Evolutionary conservation across 2,113 vertebrate genomes (phyloP), one percentile per base, ranked within the genome.

Genomic region (Collichthys lucidus): DNA sequence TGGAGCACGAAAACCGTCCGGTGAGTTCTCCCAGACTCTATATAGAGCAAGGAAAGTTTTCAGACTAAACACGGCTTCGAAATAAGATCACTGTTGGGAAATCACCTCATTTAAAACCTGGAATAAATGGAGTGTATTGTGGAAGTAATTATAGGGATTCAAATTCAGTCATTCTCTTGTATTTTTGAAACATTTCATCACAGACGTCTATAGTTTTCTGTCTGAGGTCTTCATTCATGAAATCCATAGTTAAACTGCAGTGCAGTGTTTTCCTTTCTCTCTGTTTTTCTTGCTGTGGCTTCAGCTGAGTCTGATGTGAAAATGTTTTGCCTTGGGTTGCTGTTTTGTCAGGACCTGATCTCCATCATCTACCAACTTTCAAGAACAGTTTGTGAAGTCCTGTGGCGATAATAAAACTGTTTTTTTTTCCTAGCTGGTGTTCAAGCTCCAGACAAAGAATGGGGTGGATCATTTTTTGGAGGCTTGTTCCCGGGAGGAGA

Each of bases 1-100:
- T 99, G 89, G 97, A 98, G 60, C 95, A 96, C 7, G 97, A 97
- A 61, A 97, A 95, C 86, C 95, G 98, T 55, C 97, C 96, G 35
- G 98, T 99, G 78, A 90, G 93, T 86, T 55, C 0, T n/a, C 20
- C 9, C 5, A 47, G 9, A 68, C 71, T 46, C 9, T 5, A 26
- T 44, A 19, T 2, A 52, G 17, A n/a, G 29, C 2, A 52, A 67
- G 2, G 53, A 47, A 15, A 22, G 22, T 44, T n/a, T n/a, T n/a
- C n/a, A n/a, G n/a, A n/a, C 26, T 40, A 15, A 44, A 19, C 7
- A 64, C 10, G 4, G 11, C 7, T 42, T 63, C 1, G 9, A 19
- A n/a, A 63, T 8, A 31, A 61, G 22, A 49, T 17, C 17, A 16
- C 26, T 17, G 8, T 19, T 49, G 24, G 22, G 5, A 66, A 66